Conservation (phyloP, 2,888 invertebrate species). For the Teinopalpus imperialis region DNA sequence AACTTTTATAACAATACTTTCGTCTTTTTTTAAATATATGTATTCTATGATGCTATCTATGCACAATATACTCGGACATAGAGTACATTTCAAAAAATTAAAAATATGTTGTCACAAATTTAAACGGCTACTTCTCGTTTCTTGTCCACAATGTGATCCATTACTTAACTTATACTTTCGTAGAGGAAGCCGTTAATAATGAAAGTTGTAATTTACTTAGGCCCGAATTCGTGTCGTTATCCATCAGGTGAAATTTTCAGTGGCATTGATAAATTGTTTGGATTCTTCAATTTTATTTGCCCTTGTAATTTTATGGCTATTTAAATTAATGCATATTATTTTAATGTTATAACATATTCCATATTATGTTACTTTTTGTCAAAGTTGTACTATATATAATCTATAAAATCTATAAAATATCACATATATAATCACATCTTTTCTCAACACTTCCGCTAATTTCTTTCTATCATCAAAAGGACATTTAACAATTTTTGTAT, state of each 20-base stretch:
- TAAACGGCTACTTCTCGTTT: constrained; percentile 36
- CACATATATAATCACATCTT: too few species aligned
- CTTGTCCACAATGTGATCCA: constrained; percentile 39
- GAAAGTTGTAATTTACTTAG: constrained; percentile 25
- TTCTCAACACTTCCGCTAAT: too few species aligned
- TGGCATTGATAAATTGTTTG: constrained; percentile 61
- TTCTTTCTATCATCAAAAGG: too few species aligned
- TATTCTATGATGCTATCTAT: too few species aligned
- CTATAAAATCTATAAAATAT: too few species aligned
- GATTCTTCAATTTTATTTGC: constrained; percentile 16
- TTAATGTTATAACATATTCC: neutral
- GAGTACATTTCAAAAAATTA: too few species aligned
- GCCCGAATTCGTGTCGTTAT: constrained; percentile 46
- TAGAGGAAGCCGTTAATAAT: constrained; percentile 24
- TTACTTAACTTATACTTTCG: constrained; percentile 27
- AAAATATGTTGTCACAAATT: constrained; percentile 12
- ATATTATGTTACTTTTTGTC: too few species aligned
- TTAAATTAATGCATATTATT: constrained; percentile 6
- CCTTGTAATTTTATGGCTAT: constrained; percentile 5
- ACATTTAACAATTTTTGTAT: too few species aligned
- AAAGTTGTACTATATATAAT: too few species aligned
- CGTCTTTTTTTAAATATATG: too few species aligned
- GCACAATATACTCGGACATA: too few species aligned
- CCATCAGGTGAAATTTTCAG: constrained; percentile 62
- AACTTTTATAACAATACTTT: too few species aligned